Base-by-base conservation (phyloP, 2,113 vertebrate genomes). In the Aptenodytes patagonicus region DNA sequence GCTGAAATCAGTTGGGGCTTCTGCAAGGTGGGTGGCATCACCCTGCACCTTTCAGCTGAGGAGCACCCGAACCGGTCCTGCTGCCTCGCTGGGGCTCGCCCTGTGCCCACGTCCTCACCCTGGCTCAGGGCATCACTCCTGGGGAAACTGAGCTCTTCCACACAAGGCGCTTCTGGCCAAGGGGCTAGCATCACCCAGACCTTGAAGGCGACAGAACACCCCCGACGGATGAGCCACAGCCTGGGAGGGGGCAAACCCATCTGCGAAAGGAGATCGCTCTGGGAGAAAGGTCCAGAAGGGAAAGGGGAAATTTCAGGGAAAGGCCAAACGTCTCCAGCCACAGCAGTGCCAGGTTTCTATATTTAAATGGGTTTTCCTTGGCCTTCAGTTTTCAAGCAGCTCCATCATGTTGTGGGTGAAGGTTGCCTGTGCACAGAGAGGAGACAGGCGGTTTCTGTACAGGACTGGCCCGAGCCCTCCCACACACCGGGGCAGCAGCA, bases 21-120 rank as follows among this genome's bases (percentile, higher is more conserved):
- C 60, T 61, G 90, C 14, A 73, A 80, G 46, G 51, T 5, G 1
- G 22, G 28, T 72, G 49, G 38, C 12, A 84, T 81, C 10, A 2
- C 58, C n/a, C 46, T 34, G 31, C 11, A 7, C 44, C 31, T 87
- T 57, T 61, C 1, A 5, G 68, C 64, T 61, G 40, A 75, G 87
- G 14, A 84, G 78, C 0, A 6, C 28, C 78, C 6, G 0, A 11
- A 93, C 94, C 0, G 0, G 78, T 75, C 78, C 65, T 44, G 25
- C 84, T 0, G 0, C 42, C 69, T 61, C 3, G 1, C 62, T 72
- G 69, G 68, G 69, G 70, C 72, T 92, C 21, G 1, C 52, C 79
- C 51, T 62, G 36, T 5, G 5, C 36, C 55, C 2, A 0, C 15
- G 32, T 44, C 78, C 79, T 94, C 86, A 10, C 44, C 69, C 69